Evolutionary conservation across 2,888 invertebrate genomes (phyloP), one percentile per base, ranked within the genome.

Genomic region (Leucophenga maculata): DNA sequence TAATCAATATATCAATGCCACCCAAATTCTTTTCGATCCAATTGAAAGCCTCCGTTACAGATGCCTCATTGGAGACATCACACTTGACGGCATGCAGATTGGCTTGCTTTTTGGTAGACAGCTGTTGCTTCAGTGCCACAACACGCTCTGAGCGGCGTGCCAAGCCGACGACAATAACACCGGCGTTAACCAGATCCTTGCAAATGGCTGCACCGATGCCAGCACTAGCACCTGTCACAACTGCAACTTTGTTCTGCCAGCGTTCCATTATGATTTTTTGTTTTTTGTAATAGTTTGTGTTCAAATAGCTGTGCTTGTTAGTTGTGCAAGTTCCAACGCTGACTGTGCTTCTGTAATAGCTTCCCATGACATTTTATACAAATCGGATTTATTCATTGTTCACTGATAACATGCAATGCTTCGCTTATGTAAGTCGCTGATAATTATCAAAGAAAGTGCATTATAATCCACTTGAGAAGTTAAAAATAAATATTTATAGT

Each of bases 191-290:
- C 39, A 91, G 82, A 62, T 88, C 85, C 65, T 84, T 83, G 20
- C 85, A 84, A 64, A 90, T 86, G 1, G 89, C 90, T 1, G 89
- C 90, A 11, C 91, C 92, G 69, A 92, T 92, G 0, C 92, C 92
- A 0, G 90, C 88, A 82, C 92, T 92, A 11, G 91, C 92, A 0
- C 92, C 92, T 0, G 92, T 92, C 59, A 92, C 91, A 26, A 92
- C 89, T 0, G 92, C 92, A 0, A 91, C 89, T 76, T 90, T 90
- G 71, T 91, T 91, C 1, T 78, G 77, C 92, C 92, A 92, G 32
- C 91, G 90, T 20, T 92, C 91, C 85, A 85, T 85, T 18, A 1
- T 50, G 16, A 50, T 18, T 50, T 1, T 3, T 2, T 50, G 6
- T 60, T 57, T 20, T 57, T 20, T 46, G 44, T 18, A n/a, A n/a